Evolutionary conservation across 2,797 vertebrate species (phyloP), one percentile per base, ranked within the genome.

Genomic region (Loriculus beryllinus): DNA sequence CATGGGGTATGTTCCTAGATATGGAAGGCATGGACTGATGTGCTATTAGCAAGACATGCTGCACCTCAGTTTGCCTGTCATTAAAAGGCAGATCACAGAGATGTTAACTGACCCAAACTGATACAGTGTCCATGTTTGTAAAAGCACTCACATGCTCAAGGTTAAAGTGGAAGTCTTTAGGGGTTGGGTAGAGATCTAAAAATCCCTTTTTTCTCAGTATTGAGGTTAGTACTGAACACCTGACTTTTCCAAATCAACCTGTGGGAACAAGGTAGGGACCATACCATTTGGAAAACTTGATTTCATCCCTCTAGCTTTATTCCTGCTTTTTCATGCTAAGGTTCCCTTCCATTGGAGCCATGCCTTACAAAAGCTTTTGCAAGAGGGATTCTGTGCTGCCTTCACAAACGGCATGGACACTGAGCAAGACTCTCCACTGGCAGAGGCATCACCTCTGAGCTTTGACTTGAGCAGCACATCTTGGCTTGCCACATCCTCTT

Each of bases 31-130:
- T 25, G 42, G 80, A 79, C 82, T 74, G 47, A 70, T 37, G 79
- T 63, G 60, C 67, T 86, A 72, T 88, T 90, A 91, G 84, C 59
- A 84, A 74, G 82, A 64, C 70, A 74, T 0, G 0, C 22, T 31
- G 33, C 64, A 68, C 74, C 48, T 91, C 85, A 74, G 67, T 95
- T 90, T 91, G 92, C 48, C 87, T 90, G 80, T 67, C 81, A 90
- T 93, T 91, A 90, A 95, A 95, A 86, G 54, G 82, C 0, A 84
- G 59, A 86, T 18, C 21, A 82, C 54, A 79, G 85, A 79, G 31
- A 92, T 88, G 85, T 37, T 92, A 92, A 92, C 54, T 95, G 94
- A 96, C 89, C 77, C 82, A 76, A 54, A 91, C 7, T n/a, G 45
- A 80, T 86, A 23, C 18, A n/a, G 45, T 10, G 49, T 49, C 54